These are phyloP conservation scores for Aphidius gifuensis DNA, from an alignment of 1,140 invertebrate genomes.

Conservation along the genomic window DNA sequence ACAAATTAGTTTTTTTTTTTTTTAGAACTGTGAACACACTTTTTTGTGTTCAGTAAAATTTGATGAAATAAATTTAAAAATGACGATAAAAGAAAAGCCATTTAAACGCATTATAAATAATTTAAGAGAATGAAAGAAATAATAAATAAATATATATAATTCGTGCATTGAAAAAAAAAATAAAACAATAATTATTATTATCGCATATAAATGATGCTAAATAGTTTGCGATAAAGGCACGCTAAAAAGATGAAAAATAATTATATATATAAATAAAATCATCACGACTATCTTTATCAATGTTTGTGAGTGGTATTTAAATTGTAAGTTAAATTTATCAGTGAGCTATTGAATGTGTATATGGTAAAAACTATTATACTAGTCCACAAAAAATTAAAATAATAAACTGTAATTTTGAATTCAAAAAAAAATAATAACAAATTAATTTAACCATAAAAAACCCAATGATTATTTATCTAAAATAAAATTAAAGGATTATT, in stretches of 20 bases:
- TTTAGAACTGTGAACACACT: too few relatives aligned
- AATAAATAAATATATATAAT: neutral
- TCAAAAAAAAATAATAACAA: slow-evolving; percentile 39
- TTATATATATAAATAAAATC: slow-evolving; percentile 29
- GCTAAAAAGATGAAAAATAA: slow-evolving; percentile 31
- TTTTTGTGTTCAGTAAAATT: too few relatives aligned
- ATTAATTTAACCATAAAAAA: slow-evolving; percentile 4
- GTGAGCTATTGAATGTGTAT: slow-evolving; percentile 56
- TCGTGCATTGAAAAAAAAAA: slow-evolving; percentile 29
- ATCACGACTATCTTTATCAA: slow-evolving; percentile 55
- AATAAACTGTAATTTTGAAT: slow-evolving; percentile 57
- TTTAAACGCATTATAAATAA: slow-evolving; percentile 2
- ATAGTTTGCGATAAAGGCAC: slow-evolving; percentile 49
- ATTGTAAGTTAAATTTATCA: slow-evolving; percentile 53
- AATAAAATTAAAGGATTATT: slow-evolving; percentile 13
- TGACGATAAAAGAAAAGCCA: too few relatives aligned
- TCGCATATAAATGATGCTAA: slow-evolving; percentile 16
- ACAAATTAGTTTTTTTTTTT: too few relatives aligned
- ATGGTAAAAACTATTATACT: slow-evolving; percentile 55
- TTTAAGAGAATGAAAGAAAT: neutral
- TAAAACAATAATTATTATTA: slow-evolving; percentile 32
- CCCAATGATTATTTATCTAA: slow-evolving; percentile 19
- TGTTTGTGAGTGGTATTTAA: slow-evolving; percentile 51
- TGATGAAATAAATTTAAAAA: too few relatives aligned
- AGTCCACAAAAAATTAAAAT: slow-evolving; percentile 52